These are phyloP conservation scores for Notarius quadriscutis DNA, from an alignment of 2,113 vertebrate genomes.

Conservation along the genomic window DNA sequence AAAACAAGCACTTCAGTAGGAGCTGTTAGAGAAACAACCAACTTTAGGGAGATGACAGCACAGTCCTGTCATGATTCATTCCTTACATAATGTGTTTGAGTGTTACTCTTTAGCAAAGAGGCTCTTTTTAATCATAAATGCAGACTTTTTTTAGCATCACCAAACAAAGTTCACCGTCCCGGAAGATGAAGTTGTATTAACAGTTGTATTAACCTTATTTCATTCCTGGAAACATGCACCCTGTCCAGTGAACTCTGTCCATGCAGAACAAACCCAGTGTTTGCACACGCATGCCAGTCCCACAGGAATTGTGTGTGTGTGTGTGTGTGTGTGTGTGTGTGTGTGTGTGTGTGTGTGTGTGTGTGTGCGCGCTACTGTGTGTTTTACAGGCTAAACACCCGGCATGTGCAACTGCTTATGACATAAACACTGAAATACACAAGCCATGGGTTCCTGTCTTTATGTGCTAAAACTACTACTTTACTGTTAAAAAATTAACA, in stretches of 20 bases:
- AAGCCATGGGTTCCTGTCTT: slow-evolving; percentile 38
- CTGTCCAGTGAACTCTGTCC: slow-evolving; percentile 18
- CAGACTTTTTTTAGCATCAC: neutral
- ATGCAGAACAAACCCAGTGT: neutral
- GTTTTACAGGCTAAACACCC: slow-evolving; percentile 1
- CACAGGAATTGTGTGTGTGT: neutral
- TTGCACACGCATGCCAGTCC: neutral
- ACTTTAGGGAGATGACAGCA: neutral
- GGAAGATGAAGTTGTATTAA: neutral
- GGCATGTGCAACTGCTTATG: slow-evolving; percentile 15
- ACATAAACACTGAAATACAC: slow-evolving; percentile 31
- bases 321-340: no score
- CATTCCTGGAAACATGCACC: neutral
- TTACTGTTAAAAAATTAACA: neutral
- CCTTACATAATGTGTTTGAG: neutral
- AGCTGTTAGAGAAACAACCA: neutral
- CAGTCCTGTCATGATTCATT: neutral
- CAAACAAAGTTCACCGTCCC: neutral
- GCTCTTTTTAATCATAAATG: neutral
- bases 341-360: no score
- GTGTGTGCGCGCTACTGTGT: neutral
- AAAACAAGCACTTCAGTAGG: neutral
- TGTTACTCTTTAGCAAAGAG: neutral
- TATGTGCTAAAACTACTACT: neutral
- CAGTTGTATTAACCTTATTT: neutral